Evolutionary conservation across 1,140 invertebrate species (phyloP).

Genomic region (Drosophila tropicalis): DNA sequence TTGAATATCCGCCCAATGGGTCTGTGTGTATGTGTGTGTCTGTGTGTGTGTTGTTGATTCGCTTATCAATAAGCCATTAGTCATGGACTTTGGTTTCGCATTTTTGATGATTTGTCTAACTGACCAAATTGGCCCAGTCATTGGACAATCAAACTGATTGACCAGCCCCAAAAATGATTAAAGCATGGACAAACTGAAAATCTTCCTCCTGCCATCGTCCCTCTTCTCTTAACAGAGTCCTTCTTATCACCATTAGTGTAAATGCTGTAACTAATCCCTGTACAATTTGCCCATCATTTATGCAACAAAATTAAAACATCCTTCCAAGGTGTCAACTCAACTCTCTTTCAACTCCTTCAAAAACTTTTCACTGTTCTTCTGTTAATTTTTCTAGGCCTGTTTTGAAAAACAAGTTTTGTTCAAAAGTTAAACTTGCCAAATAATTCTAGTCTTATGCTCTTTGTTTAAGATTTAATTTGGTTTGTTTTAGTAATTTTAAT

Average conservation of each 20-base stretch:
- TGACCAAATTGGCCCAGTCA: slow-evolving; percentile 10
- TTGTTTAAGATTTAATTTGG: too few species aligned
- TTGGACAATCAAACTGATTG: slow-evolving; percentile 13
- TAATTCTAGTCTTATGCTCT: too few species aligned
- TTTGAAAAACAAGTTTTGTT: too few species aligned
- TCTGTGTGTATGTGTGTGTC: neutral
- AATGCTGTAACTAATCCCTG: neutral
- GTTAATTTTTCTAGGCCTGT: too few species aligned
- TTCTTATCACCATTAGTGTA: neutral
- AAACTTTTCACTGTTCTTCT: too few species aligned
- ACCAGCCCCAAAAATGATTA: neutral
- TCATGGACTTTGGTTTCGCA: slow-evolving; percentile 10
- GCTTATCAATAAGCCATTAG: slow-evolving; percentile 20
- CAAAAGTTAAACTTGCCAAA: too few species aligned
- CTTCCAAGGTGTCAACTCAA: too few species aligned
- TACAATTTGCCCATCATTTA: too few species aligned
- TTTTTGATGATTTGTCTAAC: slow-evolving; percentile 30
- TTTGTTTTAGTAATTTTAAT: neutral
- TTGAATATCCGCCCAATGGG: slow-evolving; percentile 37
- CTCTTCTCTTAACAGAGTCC: neutral
- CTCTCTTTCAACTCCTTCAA: too few species aligned
- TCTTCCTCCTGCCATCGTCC: too few species aligned
- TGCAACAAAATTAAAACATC: too few species aligned
- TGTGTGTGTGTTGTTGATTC: neutral
- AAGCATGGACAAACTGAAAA: neutral